Evolutionary conservation across 1,140 invertebrate genomes (phyloP), one percentile per base, ranked within the genome.

Genomic region (Tribolium madens): DNA sequence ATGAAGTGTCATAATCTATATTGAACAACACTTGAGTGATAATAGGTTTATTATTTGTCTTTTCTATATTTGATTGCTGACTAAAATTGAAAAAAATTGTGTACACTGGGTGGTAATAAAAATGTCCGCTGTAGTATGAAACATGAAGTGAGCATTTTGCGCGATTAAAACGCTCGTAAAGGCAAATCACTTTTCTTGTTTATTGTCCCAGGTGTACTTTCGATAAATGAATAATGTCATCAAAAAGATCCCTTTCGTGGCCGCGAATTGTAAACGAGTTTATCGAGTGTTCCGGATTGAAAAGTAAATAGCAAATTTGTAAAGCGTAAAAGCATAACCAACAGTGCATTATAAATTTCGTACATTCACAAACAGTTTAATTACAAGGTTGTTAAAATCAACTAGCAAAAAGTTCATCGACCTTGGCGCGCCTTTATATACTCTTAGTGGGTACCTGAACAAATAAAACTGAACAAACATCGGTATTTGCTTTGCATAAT

Each of bases 401-500:
- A 53, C 48, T 53, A 50, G 71, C 46, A 73, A 73, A 73, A 77
- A 74, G 76, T 78, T 78, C 76, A 75, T 36, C 46, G 46, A 74
- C 76, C 76, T 78, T 78, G 71, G 72, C 76, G 57, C 76, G 69
- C 76, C 76, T 77, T 77, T 73, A 77, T 73, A 50, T 73, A 53
- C 21, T 77, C 52, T 74, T 75, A 78, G 76, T 78, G 76, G 76
- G 72, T 78, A 74, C 69, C 60, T 73, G 76, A 78, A 75, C 72
- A 78, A 78, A 78, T 75, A 77, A 71, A 73, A 36, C 13, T 73
- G 57, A 73, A 77, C 52, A 73, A 77, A 78, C 70, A 77, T 46
- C 46, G 33, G 31, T 77, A 77, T 78, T 78, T 78, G 72, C 69
- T 78, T 78, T 78, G 71, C 76, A 78, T 78, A 78, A 78, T 78